Evolutionary conservation across 2,797 vertebrate species (phyloP), one percentile per base, ranked within the genome.

Genomic region (Ctenopoma multispine): DNA sequence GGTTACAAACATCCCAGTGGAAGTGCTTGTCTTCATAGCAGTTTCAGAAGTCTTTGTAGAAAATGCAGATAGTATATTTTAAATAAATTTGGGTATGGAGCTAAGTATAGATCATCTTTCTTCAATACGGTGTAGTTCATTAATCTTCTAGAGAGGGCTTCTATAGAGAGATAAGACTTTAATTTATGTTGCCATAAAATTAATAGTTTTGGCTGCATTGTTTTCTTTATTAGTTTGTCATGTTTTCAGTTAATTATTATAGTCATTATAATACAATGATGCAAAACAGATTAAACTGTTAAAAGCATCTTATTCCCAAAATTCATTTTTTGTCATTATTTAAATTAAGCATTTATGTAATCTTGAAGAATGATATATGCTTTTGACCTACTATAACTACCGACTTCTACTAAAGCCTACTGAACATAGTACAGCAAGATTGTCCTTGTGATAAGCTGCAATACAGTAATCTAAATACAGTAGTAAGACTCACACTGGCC

Each of bases 381-480:
- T 21, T 21, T 21, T 24, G 7, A 38, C 9, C 15, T 17, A 8
- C 38, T 36, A 24, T 0, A 29, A 36, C 34, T 11, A 9, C 34
- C 3, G 11, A 36, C 17, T 17, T 3, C 20, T 29, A 27, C 18
- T 44, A 17, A 21, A 20, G 17, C 21, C 4, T 7, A 14, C 9
- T 27, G 3, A 18, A 21, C 46, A 13, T 20, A 17, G 5, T 17
- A 24, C 40, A 11, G 9, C 5, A 38, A 47, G 9, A 20, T 43
- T 36, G 21, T 41, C 11, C 20, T 23, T 6, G 8, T 44, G 3
- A 54, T 31, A 54, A 8, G 4, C 34, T 23, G 34, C 0, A 15
- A 75, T 6, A 58, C 24, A 79, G 69, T 1, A 38, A 20, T 77
- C 34, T 47, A 59, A 69, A 50, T 70, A 40, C 15, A 60, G 14